phyloP scores from a whole-genome alignment of 2,797 vertebrate species.

The Bucorvus abyssinicus region DNA sequence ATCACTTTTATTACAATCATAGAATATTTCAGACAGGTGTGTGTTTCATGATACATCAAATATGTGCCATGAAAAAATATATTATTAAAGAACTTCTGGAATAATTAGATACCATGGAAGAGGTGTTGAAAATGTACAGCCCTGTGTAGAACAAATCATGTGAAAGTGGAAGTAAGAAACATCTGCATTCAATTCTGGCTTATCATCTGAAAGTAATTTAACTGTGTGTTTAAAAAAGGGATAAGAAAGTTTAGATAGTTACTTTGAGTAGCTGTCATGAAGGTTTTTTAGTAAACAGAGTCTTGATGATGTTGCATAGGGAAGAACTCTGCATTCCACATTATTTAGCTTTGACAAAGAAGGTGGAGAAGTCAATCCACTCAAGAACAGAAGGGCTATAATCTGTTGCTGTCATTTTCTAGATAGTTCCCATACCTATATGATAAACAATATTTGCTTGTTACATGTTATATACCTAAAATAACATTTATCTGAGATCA shows the following conservation, averaged over 20 bases:
- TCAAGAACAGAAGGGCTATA: background rate
- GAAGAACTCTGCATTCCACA: background rate
- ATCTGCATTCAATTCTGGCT: background rate
- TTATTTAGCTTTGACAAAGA: constrained; percentile 3
- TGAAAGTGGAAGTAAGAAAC: background rate
- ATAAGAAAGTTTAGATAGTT: constrained; percentile 8
- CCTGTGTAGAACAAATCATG: background rate
- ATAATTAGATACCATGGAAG: background rate
- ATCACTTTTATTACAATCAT: background rate
- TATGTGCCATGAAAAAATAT: background rate
- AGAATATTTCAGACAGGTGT: background rate
- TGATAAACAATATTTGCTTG: background rate
- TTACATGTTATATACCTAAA: background rate
- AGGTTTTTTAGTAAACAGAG: constrained; percentile 3
- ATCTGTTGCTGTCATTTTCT: background rate
- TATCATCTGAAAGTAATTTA: background rate
- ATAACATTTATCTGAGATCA: background rate
- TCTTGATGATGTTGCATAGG: background rate
- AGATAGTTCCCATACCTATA: background rate
- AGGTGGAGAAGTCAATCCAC: background rate
- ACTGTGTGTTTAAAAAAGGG: background rate
- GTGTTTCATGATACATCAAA: background rate
- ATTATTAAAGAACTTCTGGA: background rate
- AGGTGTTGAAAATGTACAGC: background rate
- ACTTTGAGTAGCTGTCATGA: background rate